Percentiles rank a stretch among this genome's conserved stretches.
Conservation (phyloP, 2,113 vertebrate species). For the Callospermophilus lateralis region DNA sequence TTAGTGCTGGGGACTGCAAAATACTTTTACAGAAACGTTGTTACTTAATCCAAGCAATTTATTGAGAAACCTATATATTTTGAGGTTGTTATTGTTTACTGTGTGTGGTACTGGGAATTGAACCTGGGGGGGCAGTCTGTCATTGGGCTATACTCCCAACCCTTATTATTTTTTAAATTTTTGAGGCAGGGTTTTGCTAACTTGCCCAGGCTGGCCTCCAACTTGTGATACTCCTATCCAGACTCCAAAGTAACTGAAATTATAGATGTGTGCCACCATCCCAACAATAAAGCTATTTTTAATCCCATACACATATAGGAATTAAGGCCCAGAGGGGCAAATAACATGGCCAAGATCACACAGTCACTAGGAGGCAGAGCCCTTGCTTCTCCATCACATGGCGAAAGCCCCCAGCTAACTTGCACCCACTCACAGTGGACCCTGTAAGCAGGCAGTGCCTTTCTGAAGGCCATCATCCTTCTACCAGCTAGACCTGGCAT, state of each 20-base stretch:
- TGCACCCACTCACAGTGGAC: background rate
- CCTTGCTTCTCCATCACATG: background rate
- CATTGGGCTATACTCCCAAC: background rate
- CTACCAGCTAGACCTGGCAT: background rate
- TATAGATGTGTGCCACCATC: background rate
- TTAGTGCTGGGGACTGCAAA: slow-evolving; percentile 55
- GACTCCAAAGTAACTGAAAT: background rate
- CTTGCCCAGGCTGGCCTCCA: background rate
- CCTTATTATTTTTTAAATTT: background rate
- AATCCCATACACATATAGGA: background rate
- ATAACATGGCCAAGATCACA: background rate
- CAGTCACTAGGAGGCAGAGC: background rate
- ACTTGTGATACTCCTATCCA: background rate
- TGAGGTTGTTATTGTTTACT: background rate
- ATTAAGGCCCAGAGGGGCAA: background rate
- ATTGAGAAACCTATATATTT: slow-evolving; percentile 3
- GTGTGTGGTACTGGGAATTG: background rate
- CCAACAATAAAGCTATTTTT: slow-evolving; percentile 51
- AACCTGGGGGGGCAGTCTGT: background rate
- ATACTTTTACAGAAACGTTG: slow-evolving; percentile 46
- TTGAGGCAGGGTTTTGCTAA: background rate
- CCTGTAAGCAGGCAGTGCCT: background rate
- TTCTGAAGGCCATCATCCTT: background rate
- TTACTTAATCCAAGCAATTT: slow-evolving; percentile 58
- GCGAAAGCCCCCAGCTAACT: background rate